Conservation (phyloP, 2,113 vertebrate species). For the Stercorarius parasiticus region DNA sequence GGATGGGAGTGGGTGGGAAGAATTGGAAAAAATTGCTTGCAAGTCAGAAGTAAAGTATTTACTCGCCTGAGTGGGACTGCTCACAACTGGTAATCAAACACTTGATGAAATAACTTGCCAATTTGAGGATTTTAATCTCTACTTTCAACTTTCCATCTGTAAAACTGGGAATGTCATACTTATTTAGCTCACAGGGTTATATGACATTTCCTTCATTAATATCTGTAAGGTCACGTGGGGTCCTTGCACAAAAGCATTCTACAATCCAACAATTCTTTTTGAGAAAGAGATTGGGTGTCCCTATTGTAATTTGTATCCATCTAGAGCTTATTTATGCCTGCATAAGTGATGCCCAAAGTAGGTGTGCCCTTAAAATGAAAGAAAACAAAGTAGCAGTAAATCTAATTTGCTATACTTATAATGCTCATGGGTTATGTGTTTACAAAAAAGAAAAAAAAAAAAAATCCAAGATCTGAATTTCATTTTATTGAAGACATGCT, state of each 20-base stretch:
- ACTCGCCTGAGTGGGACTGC: background rate
- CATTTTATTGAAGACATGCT: background rate
- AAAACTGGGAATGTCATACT: background rate
- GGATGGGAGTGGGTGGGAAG: background rate
- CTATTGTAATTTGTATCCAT: background rate
- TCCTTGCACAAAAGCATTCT: background rate
- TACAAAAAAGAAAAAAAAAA: background rate
- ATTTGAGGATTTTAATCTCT: background rate
- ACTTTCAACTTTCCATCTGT: background rate
- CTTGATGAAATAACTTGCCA: slow-evolving; percentile 3
- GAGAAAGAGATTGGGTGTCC: background rate
- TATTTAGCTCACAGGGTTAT: background rate
- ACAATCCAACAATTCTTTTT: background rate
- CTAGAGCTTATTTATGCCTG: background rate
- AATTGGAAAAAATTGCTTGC: slow-evolving; percentile 1
- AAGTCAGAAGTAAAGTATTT: slow-evolving; percentile 21
- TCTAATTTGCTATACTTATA: background rate
- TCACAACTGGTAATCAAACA: slow-evolving; percentile 3
- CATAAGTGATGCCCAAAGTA: background rate
- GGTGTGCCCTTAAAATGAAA: background rate
- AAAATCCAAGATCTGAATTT: background rate
- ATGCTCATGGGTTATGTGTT: background rate
- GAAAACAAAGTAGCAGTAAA: background rate
- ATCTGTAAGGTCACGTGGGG: background rate
- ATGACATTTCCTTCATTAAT: background rate